phyloP scores from a whole-genome alignment of 2,888 invertebrate genomes.

The Anaspis maculata region DNA sequence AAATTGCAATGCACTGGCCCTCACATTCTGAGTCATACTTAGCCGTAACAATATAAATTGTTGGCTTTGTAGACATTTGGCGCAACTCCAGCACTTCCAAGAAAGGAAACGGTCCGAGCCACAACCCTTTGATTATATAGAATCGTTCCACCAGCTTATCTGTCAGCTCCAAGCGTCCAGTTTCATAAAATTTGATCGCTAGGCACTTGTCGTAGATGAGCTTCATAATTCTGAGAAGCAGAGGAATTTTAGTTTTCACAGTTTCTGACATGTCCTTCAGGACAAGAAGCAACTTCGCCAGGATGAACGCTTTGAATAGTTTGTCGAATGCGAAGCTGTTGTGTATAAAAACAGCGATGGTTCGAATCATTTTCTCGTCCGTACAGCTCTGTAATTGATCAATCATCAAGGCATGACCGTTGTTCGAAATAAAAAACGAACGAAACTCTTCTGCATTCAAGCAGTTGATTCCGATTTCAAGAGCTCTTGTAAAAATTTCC shows the following conservation, averaged over 20 bases:
- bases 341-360: slow-evolving; percentile 27
- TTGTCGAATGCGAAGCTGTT: slow-evolving; percentile 23
- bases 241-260: slow-evolving; percentile 18
- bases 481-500: slow-evolving; percentile 15
- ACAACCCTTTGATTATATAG: slow-evolving; percentile 27
- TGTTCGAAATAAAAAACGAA: slow-evolving; percentile 18
- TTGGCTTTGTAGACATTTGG: slow-evolving; percentile 22
- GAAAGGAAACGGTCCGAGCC: slow-evolving; percentile 30
- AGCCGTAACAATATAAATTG: slow-evolving; percentile 28
- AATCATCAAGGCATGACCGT: slow-evolving; percentile 21
- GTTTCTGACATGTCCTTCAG: slow-evolving; percentile 18
- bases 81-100: slow-evolving; percentile 29
- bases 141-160: slow-evolving; percentile 29
- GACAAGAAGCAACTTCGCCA: slow-evolving; percentile 16
- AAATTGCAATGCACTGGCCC: no score
- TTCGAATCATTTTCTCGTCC: slow-evolving; percentile 20
- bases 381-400: slow-evolving; percentile 15
- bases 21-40: not conserved
- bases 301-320: slow-evolving; percentile 22
- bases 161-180: slow-evolving; percentile 24
- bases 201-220: slow-evolving; percentile 27
- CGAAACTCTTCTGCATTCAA: slow-evolving; percentile 17
- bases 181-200: slow-evolving; percentile 32
- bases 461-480: slow-evolving; percentile 24
- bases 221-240: slow-evolving; percentile 23